phyloP scores from a whole-genome alignment of 2,113 vertebrate genomes.

The Vicugna pacos region DNA sequence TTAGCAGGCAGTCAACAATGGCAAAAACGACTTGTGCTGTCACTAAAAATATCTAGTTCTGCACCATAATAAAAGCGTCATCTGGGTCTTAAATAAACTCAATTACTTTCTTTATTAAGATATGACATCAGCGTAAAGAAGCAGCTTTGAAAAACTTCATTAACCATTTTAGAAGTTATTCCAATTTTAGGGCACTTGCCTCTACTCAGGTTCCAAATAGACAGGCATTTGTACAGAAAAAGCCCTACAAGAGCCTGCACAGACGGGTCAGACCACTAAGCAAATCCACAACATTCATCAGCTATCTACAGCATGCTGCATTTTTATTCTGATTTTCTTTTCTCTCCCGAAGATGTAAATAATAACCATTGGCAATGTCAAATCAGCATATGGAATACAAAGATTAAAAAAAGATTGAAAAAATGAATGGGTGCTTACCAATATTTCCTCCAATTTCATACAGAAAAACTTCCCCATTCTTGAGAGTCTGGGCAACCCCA shows the following conservation, averaged over 20 bases:
- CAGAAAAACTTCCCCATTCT: conserved; percentile 94
- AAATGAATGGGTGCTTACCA: conserved; percentile 89
- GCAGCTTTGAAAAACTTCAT: conserved; percentile 46
- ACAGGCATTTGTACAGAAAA: neutral
- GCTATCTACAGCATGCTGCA: neutral
- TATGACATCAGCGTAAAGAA: conserved; percentile 9
- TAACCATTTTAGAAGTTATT: conserved; percentile 33
- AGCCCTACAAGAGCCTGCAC: neutral
- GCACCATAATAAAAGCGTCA: conserved; percentile 12
- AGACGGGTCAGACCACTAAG: neutral
- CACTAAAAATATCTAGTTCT: conserved; percentile 52
- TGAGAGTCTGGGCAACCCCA: conserved; percentile 86
- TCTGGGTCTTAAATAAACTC: conserved; percentile 29
- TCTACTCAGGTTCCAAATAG: neutral
- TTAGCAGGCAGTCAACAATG: conserved; percentile 27
- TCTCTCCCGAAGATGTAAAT: neutral
- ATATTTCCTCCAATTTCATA: conserved; percentile 99
- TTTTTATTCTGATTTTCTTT: neutral
- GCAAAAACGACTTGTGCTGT: conserved; percentile 54
- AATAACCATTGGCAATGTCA: neutral
- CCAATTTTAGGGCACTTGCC: neutral
- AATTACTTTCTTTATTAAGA: conserved; percentile 62
- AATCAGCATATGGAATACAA: neutral
- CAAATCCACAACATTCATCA: neutral
- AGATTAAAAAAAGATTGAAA: conserved; percentile 53